Evolutionary conservation across 2,888 invertebrate genomes (phyloP).

Genomic region (Nezara viridula): DNA sequence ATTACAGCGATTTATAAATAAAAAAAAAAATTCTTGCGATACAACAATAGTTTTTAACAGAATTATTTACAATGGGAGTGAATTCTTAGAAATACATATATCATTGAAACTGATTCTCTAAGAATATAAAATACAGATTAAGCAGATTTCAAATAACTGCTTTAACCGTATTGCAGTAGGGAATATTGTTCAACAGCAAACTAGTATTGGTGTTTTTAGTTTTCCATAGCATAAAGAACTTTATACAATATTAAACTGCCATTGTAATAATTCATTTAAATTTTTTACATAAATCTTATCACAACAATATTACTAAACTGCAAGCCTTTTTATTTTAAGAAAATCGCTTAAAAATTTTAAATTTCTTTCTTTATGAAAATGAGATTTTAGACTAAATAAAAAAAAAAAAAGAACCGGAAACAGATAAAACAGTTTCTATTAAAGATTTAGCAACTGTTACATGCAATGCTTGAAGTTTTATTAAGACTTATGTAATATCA

Average conservation of each 20-base stretch:
- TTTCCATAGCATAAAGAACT: slow-evolving; percentile 55
- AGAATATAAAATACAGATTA: slow-evolving; percentile 26
- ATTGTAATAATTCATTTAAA: slow-evolving; percentile 58
- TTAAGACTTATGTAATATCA: slow-evolving; percentile 54
- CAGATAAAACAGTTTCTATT: slow-evolving; percentile 9
- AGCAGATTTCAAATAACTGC: background rate
- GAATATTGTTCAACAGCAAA: slow-evolving; percentile 57
- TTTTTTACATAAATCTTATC: slow-evolving; percentile 35
- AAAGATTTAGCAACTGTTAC: slow-evolving; percentile 50
- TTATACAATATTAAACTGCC: slow-evolving; percentile 52
- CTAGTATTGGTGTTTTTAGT: slow-evolving; percentile 57
- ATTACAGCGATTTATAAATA: slow-evolving; percentile 23
- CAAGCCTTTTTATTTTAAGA: slow-evolving; percentile 50
- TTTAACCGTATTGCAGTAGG: slow-evolving; percentile 41
- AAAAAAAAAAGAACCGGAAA: background rate
- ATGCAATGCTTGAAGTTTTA: slow-evolving; percentile 54
- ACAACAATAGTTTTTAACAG: slow-evolving; percentile 53
- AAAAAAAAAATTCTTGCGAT: slow-evolving; percentile 14
- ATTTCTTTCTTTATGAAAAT: background rate
- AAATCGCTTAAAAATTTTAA: slow-evolving; percentile 6
- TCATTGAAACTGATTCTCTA: slow-evolving; percentile 31
- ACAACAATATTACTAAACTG: slow-evolving; percentile 55
- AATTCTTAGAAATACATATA: slow-evolving; percentile 49
- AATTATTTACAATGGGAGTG: slow-evolving; percentile 58
- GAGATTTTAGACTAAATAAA: background rate